A percentile compares a stretch with the other conserved stretches of the same genome.
These are phyloP conservation scores for Trichopria drosophilae DNA, from an alignment of 2,888 invertebrate species.

Conservation along the genomic window DNA sequence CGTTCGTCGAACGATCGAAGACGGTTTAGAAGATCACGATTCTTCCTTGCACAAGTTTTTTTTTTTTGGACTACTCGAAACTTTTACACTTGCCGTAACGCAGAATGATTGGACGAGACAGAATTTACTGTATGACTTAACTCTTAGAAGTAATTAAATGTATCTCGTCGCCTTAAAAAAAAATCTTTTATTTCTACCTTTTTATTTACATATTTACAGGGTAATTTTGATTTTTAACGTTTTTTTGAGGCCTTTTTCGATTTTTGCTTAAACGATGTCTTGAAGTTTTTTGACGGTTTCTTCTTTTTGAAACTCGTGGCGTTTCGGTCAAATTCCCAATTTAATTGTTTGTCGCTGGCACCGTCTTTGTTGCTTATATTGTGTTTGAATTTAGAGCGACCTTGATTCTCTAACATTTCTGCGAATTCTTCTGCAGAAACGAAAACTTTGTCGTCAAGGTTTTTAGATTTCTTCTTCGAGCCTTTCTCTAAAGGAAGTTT, in stretches of 20 bases:
- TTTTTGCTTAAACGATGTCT: conserved; percentile 36
- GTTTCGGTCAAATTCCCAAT: conserved; percentile 76
- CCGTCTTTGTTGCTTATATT: conserved; percentile 78
- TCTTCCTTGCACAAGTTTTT: no score
- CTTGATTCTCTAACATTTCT: conserved; percentile 82
- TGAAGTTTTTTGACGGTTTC: conserved; percentile 3
- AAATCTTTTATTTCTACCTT: background rate
- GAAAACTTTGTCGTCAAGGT: conserved; percentile 62
- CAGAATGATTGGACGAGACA: no score
- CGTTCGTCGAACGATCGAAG: no score
- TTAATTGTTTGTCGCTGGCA: conserved; percentile 75
- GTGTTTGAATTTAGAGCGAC: conserved; percentile 62
- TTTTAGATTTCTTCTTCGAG: conserved; percentile 28
- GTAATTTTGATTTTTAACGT: conserved; percentile 25
- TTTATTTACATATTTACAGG: background rate
- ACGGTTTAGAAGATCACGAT: no score
- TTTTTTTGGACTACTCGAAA: no score
- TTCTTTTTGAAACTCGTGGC: conserved; percentile 19
- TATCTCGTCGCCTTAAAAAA: conserved; percentile 1
- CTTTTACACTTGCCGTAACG: no score
- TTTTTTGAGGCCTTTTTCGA: conserved; percentile 44
- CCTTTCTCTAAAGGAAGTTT: conserved; percentile 25
- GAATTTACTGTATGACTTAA: no score
- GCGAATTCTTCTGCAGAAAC: conserved; percentile 89
- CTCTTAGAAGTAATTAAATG: no score